phyloP scores from a whole-genome alignment of 2,888 invertebrate genomes.

The Stegana nigrithorax region DNA sequence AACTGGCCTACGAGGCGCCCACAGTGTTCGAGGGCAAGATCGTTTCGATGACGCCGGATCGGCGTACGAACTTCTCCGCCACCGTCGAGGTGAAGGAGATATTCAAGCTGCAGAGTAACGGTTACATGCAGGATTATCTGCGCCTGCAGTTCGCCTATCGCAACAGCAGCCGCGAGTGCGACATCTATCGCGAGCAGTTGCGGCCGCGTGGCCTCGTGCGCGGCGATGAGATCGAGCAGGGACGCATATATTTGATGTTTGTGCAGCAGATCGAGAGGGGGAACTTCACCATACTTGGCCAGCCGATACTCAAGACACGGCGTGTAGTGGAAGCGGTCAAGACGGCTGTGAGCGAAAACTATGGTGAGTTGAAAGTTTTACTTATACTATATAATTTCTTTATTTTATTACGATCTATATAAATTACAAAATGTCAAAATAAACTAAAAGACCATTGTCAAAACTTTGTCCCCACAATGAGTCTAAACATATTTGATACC shows the following conservation, averaged over 20 bases:
- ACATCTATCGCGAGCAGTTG: conserved; percentile 67
- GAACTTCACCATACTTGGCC: conserved; percentile 68
- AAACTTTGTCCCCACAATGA: too few relatives aligned
- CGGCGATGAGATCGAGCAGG: conserved; percentile 65
- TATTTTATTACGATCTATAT: too few relatives aligned
- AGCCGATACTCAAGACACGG: conserved; percentile 65
- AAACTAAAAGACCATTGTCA: too few relatives aligned
- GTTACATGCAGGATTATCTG: conserved; percentile 61
- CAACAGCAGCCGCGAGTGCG: conserved; percentile 66
- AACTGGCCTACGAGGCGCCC: conserved; percentile 75
- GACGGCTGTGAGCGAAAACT: conserved; percentile 68
- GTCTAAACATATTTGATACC: neutral
- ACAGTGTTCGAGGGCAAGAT: conserved; percentile 77
- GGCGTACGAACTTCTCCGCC: conserved; percentile 74
- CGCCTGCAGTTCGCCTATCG: conserved; percentile 66
- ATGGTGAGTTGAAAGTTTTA: conserved; percentile 66
- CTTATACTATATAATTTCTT: neutral
- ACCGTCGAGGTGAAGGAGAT: conserved; percentile 76
- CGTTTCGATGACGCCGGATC: conserved; percentile 73
- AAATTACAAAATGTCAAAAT: too few relatives aligned
- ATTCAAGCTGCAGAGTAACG: conserved; percentile 72
- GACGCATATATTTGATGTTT: conserved; percentile 66
- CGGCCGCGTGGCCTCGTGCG: conserved; percentile 64
- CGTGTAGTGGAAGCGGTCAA: conserved; percentile 63
- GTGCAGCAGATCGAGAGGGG: conserved; percentile 67